Evolutionary conservation across 1,140 invertebrate genomes (phyloP), one percentile per base, ranked within the genome.

Genomic region (Drosophila pectinifera): DNA sequence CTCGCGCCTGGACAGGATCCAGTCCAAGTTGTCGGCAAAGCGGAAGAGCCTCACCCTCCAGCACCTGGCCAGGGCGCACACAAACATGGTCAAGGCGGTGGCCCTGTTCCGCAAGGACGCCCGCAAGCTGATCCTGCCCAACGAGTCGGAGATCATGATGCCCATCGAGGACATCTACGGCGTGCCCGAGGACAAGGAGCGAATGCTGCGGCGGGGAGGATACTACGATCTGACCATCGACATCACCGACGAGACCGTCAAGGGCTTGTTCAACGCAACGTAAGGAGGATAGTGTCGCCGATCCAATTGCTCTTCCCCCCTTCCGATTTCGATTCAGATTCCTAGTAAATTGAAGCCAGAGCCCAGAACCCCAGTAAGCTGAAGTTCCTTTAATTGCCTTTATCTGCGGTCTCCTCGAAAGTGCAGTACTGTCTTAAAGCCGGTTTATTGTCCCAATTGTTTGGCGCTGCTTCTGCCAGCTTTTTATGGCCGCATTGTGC

Each of bases 381-480:
- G 34, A 38, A 65, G 42, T 36, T 36, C 53, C 56, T 54, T 38
- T 82, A 81, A 82, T 82, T 81, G 79, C 79, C 80, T 81, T 73
- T 81, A 81, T 73, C 79, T 78, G 53, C 42, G 49, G 49, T 43
- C 39, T 41, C 13, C 41, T 36, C 38, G 20, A 45, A 63, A 57
- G 20, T 34, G 46, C 34, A 38, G 41, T 62, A 39, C 42, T 6
- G 39, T 48, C 75, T 83, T 86, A 82, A 86, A 86, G 79, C 79
- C 84, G 51, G 82, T 86, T 86, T 86, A 83, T 86, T 86, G 83
- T 86, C 76, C 82, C 83, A 88, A 86, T 88, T 86, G 83, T 86
- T 88, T 57, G 58, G 31, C 55, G 68, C 46, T 78, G 67, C 77
- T 80, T 70, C 56, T 57, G 83, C 73, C 59, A 55, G 76, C 80